phyloP scores from a whole-genome alignment of 1,140 invertebrate species.

The Drosophila novamexicana region DNA sequence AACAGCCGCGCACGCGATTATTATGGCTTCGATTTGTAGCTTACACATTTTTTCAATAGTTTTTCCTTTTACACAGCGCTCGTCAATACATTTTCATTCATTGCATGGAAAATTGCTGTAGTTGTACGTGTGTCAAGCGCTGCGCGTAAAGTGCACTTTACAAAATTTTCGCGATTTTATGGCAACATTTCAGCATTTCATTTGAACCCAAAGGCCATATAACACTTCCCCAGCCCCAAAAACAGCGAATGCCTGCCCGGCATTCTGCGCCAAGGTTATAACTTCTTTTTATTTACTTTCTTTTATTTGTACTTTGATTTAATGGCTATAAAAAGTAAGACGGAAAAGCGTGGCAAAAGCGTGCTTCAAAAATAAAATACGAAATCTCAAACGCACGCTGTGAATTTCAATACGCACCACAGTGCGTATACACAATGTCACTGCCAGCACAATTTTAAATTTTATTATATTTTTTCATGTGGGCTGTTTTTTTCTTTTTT shows the following conservation, averaged over 20 bases:
- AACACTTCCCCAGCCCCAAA: neutral
- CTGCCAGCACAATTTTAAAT: slow-evolving; percentile 54
- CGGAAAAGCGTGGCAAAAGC: slow-evolving; percentile 24
- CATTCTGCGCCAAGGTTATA: slow-evolving; percentile 54
- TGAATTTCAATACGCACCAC: slow-evolving; percentile 72
- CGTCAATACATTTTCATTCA: slow-evolving; percentile 22
- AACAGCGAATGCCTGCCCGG: neutral
- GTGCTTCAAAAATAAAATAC: slow-evolving; percentile 25
- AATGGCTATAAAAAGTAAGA: slow-evolving; percentile 69
- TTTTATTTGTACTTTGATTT: slow-evolving; percentile 81
- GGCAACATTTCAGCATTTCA: slow-evolving; percentile 73
- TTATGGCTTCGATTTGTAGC: neutral
- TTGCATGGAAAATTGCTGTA: slow-evolving; percentile 20
- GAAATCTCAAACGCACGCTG: slow-evolving; percentile 59
- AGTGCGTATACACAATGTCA: slow-evolving; percentile 74
- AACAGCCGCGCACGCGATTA: neutral
- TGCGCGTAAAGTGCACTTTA: slow-evolving; percentile 74
- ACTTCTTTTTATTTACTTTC: slow-evolving; percentile 75
- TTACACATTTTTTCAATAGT: neutral
- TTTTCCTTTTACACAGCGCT: neutral
- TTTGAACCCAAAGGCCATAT: slow-evolving; percentile 54
- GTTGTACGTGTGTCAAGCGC: slow-evolving; percentile 40
- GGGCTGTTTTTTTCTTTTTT: slow-evolving; percentile 1
- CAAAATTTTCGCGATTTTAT: slow-evolving; percentile 79
- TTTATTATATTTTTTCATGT: slow-evolving; percentile 49